These are phyloP conservation scores for Campaea margaritaria DNA, from an alignment of 2,888 invertebrate species.

Conservation along the genomic window DNA sequence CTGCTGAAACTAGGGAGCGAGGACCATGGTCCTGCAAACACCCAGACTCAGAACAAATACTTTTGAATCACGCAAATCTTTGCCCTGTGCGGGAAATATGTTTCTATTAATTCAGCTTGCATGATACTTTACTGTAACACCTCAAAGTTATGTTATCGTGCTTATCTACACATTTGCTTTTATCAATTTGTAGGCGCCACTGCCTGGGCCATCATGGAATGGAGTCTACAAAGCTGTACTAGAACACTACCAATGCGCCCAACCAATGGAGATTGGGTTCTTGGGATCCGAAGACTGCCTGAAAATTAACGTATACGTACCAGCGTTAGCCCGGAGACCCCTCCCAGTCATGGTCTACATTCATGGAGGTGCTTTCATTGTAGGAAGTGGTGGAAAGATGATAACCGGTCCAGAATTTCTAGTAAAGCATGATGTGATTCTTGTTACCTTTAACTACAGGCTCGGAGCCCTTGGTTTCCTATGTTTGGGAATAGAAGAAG, in stretches of 20 bases:
- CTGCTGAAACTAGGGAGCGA: no score
- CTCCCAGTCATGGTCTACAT: slow-evolving; percentile 72
- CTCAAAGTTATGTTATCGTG: no score
- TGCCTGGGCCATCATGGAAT: slow-evolving; percentile 66
- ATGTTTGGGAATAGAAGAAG: slow-evolving; percentile 66
- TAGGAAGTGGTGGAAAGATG: slow-evolving; percentile 69
- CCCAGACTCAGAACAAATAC: no score
- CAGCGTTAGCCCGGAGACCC: slow-evolving; percentile 47
- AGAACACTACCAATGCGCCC: slow-evolving; percentile 46
- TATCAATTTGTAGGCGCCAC: slow-evolving; percentile 59
- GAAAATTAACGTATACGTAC: slow-evolving; percentile 68
- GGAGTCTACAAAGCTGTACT: slow-evolving; percentile 65
- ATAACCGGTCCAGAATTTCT: slow-evolving; percentile 64
- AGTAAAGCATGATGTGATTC: slow-evolving; percentile 62
- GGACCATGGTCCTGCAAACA: no score
- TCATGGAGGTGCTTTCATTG: slow-evolving; percentile 70
- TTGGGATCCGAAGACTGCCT: slow-evolving; percentile 67
- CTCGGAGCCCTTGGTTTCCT: slow-evolving; percentile 65
- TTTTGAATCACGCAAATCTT: no score
- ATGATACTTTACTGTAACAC: no score
- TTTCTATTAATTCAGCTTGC: no score
- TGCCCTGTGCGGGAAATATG: no score
- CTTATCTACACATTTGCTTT: slow-evolving; percentile 24
- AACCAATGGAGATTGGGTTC: slow-evolving; percentile 6
- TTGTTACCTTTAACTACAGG: slow-evolving; percentile 72